A percentile compares a stretch with the other conserved stretches of the same genome.
phyloP scores from a whole-genome alignment of 2,888 invertebrate genomes.

The Helleia helle region DNA sequence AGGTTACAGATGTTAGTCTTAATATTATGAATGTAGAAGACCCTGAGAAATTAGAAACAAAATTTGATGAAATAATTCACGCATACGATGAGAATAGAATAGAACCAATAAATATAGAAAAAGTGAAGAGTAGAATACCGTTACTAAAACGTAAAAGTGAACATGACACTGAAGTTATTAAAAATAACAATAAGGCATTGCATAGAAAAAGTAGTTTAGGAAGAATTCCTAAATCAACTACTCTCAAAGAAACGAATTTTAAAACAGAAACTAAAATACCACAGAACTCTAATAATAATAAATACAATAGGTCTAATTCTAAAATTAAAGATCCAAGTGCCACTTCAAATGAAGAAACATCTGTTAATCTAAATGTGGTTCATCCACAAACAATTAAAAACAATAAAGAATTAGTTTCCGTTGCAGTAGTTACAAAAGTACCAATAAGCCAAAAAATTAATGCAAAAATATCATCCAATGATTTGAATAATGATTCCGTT shows the following conservation, averaged over 20 bases:
- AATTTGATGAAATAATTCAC: conserved; percentile 57
- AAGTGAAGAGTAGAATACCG: conserved; percentile 44
- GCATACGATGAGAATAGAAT: conserved; percentile 43
- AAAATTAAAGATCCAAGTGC: neutral
- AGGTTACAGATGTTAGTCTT: conserved; percentile 7
- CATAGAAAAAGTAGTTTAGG: conserved; percentile 5
- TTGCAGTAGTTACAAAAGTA: neutral
- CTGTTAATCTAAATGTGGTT: neutral
- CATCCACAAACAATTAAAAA: neutral
- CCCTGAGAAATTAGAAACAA: conserved; percentile 42
- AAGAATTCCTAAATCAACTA: conserved; percentile 8
- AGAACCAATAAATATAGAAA: conserved; percentile 30
- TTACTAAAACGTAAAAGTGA: conserved; percentile 40
- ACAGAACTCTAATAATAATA: neutral
- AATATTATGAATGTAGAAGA: conserved; percentile 32
- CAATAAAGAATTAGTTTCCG: neutral
- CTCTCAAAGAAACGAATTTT: conserved; percentile 21
- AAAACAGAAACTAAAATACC: conserved; percentile 12
- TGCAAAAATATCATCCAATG: neutral
- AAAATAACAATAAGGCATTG: conserved; percentile 8
- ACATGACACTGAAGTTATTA: conserved; percentile 30
- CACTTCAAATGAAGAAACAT: neutral
- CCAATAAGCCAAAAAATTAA: neutral
- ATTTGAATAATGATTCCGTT: neutral
- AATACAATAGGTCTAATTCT: neutral